Percentiles rank a stretch among this genome's conserved stretches.
These are phyloP conservation scores for Mayetiola destructor DNA, from an alignment of 2,888 invertebrate species.

Conservation along the genomic window DNA sequence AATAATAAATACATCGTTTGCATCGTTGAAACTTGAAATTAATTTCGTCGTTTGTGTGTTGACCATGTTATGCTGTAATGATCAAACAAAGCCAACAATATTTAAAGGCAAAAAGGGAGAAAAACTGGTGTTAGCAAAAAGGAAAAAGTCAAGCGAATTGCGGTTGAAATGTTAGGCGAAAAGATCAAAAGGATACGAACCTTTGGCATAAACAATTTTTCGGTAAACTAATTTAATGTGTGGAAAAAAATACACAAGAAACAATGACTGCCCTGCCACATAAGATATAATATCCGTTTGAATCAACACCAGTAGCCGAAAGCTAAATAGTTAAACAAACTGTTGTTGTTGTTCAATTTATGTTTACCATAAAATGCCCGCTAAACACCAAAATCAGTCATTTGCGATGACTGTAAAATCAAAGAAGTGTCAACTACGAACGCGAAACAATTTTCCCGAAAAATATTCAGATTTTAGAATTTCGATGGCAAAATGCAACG, in stretches of 20 bases:
- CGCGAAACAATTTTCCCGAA: no score
- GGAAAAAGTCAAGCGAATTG: background rate
- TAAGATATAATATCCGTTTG: conserved; percentile 2
- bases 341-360: no score
- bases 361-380: no score
- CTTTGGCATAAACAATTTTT: background rate
- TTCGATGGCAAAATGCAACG: no score
- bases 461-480: no score
- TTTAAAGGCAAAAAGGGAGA: background rate
- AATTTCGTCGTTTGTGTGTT: no score
- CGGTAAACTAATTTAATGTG: conserved; percentile 1
- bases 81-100: background rate
- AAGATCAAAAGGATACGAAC: conserved; percentile 6
- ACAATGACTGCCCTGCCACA: background rate
- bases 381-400: no score
- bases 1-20: no score
- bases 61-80: background rate
- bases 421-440: no score
- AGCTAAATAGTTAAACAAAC: background rate
- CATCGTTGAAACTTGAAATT: no score
- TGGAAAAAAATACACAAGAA: conserved; percentile 4
- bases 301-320: background rate
- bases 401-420: no score
- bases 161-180: background rate
- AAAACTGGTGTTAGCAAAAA: background rate